These are phyloP conservation scores for Poecilobothrus nobilitatus DNA, from an alignment of 2,888 invertebrate genomes.

Conservation along the genomic window DNA sequence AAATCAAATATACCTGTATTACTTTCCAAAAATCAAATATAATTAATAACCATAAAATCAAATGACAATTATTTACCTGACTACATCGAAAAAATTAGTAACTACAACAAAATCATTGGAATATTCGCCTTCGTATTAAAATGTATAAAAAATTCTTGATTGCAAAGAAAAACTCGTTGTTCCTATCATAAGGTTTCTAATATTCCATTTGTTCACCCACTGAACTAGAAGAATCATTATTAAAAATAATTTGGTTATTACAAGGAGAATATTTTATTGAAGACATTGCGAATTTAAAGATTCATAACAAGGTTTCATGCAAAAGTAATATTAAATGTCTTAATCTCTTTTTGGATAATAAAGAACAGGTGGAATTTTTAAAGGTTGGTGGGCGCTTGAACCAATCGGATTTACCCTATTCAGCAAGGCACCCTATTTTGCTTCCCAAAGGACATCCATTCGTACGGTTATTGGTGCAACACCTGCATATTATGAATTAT, in stretches of 20 bases:
- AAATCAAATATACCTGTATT: neutral
- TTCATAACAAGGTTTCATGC: constrained; percentile 1
- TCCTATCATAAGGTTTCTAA: neutral
- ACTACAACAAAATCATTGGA: constrained; percentile 11
- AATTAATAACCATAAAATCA: neutral
- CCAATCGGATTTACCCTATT: constrained; percentile 23
- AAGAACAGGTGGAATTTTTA: constrained; percentile 17
- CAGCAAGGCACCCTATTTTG: constrained; percentile 25
- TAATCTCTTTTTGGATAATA: constrained; percentile 23
- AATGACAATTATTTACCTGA: constrained; percentile 10
- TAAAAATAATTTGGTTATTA: constrained; percentile 13
- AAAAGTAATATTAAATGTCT: constrained; percentile 17
- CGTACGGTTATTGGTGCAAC: constrained; percentile 2
- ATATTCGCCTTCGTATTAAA: constrained; percentile 16
- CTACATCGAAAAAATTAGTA: constrained; percentile 12
- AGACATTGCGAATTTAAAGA: constrained; percentile 3
- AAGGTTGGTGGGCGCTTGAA: constrained; percentile 30
- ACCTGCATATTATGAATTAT: constrained; percentile 14
- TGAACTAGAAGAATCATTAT: constrained; percentile 14
- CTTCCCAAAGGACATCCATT: constrained; percentile 21
- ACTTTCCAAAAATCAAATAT: neutral
- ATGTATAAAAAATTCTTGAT: constrained; percentile 13
- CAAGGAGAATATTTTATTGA: constrained; percentile 13
- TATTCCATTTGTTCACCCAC: constrained; percentile 8
- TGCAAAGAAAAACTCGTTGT: neutral